phyloP scores from a whole-genome alignment of 1,140 invertebrate species.

The Acyrthosiphon pisum region DNA sequence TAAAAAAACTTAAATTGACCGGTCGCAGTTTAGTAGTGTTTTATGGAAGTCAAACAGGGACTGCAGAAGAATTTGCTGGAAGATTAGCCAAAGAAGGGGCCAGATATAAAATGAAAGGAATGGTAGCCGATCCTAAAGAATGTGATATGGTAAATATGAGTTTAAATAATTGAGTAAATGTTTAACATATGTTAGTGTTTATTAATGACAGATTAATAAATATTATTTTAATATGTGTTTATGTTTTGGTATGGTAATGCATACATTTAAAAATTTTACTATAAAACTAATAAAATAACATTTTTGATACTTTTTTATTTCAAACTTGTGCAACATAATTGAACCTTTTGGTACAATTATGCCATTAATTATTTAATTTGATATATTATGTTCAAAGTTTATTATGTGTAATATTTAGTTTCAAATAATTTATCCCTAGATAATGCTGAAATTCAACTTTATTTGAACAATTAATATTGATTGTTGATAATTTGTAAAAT shows the following conservation, averaged over 20 bases:
- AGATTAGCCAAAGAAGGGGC: conserved; percentile 95
- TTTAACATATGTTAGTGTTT: neutral
- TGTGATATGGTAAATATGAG: conserved; percentile 85
- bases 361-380: neutral
- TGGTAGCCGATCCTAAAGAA: conserved; percentile 99
- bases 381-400: neutral
- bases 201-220: neutral
- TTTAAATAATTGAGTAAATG: neutral
- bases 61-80: conserved; percentile 98
- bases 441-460: neutral
- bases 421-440: neutral
- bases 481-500: neutral
- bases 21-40: conserved; percentile 96
- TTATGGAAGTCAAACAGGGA: conserved; percentile 99
- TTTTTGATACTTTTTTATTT: neutral
- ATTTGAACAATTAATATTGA: neutral
- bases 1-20: conserved; percentile 85
- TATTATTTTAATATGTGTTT: neutral
- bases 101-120: conserved; percentile 94
- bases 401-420: neutral
- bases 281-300: neutral
- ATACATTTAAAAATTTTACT: neutral
- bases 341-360: neutral
- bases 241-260: neutral
- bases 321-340: neutral